Evolutionary conservation across 2,113 vertebrate genomes (phyloP), one percentile per base, ranked within the genome.

Genomic region (Gyps fulvus): DNA sequence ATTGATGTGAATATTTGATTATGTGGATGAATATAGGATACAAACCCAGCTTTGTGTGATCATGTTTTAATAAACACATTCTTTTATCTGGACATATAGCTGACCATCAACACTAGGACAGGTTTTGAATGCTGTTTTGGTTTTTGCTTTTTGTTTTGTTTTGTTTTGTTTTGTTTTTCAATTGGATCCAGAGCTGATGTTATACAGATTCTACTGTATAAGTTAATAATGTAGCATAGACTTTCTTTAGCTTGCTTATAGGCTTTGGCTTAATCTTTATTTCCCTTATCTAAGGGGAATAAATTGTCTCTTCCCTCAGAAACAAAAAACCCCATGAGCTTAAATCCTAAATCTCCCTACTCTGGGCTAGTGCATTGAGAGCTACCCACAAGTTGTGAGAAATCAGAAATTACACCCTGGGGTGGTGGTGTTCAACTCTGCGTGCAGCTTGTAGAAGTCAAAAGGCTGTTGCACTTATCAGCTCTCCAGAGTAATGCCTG

Each of bases 51-150:
- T 61, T 87, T 78, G 18, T 11, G 27, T 62, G 9, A 31, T 20
- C 5, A 0, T 54, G 17, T 36, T 31, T 81, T 61, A 65, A 38
- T 34, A 65, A 45, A 20, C 9, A 16, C 0, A 0, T n/a, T 78
- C 3, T 49, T 63, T 79, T 50, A 42, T 58, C 16, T 84, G 31
- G 23, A 10, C 9, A 7, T 36, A 26, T 12, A n/a, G 5, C 14
- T 72, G 49, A 59, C 5, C 25, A 27, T 58, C 20, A 50, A 7
- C 25, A 26, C 12, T 45, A 18, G 27, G 5, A 31, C 2, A 23
- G 8, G 8, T 62, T 77, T 87, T 50, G 11, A 83, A 69, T 6
- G 6, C 10, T 77, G 19, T 16, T n/a, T 57, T 38, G 7, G 9
- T 2, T 8, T 7, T 29, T 54, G 52, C 14, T 12, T 31, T 27